A percentile compares a stretch with the other conserved stretches of the same genome.
These are phyloP conservation scores for Quiscalus mexicanus DNA, from an alignment of 2,113 vertebrate species.

Conservation along the genomic window DNA sequence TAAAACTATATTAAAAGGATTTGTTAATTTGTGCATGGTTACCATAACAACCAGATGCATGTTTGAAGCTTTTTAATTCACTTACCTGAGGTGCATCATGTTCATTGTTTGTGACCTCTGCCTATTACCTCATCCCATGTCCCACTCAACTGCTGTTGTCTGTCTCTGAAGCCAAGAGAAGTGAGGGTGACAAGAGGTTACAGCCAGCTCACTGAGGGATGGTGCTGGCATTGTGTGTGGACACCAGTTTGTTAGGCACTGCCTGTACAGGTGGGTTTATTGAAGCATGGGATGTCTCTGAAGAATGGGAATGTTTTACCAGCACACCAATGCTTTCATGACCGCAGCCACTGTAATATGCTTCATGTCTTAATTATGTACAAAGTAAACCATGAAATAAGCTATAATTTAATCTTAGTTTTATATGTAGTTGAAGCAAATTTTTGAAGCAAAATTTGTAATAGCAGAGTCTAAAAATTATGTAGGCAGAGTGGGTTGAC, in stretches of 20 bases:
- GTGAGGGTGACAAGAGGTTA: neutral
- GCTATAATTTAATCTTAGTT: constrained; percentile 9
- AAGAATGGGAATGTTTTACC: neutral
- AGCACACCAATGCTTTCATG: neutral
- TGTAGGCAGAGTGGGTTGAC: neutral
- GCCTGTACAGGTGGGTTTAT: neutral
- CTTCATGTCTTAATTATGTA: neutral
- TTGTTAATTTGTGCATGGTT: constrained; percentile 40
- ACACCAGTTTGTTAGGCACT: neutral
- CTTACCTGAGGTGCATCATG: neutral
- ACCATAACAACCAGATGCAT: constrained; percentile 28
- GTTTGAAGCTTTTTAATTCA: neutral
- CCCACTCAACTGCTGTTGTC: neutral
- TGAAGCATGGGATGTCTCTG: neutral
- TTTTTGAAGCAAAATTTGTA: constrained; percentile 31
- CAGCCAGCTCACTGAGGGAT: neutral
- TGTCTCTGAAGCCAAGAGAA: neutral
- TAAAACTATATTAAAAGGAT: neutral
- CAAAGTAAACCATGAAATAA: constrained; percentile 9
- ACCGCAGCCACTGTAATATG: neutral
- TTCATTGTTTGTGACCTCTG: neutral
- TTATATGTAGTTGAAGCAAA: constrained; percentile 42
- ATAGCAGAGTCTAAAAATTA: neutral
- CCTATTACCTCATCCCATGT: neutral
- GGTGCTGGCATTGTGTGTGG: neutral